phyloP scores from a whole-genome alignment of 2,797 vertebrate species.

The Sciurus carolinensis region DNA sequence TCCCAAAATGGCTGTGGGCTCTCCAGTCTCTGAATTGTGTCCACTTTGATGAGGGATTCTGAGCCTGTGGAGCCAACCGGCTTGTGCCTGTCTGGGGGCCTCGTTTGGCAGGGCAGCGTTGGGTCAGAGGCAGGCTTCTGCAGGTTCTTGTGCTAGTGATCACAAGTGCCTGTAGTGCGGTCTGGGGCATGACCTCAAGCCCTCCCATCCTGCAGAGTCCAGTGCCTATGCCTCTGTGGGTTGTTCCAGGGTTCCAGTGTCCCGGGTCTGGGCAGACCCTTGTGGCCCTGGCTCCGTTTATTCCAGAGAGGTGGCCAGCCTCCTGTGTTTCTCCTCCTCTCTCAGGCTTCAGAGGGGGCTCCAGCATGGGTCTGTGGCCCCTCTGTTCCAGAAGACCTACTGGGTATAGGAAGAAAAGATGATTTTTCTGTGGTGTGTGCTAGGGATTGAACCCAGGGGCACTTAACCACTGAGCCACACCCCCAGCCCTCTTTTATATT shows the following conservation, averaged over 20 bases:
- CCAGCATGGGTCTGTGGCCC: too few relatives aligned
- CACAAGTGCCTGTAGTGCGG: neutral
- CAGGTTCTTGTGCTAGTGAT: too few relatives aligned
- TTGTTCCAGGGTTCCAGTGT: neutral
- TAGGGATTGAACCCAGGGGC: too few relatives aligned
- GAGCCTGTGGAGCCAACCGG: neutral
- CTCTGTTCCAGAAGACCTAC: neutral
- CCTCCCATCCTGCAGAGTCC: neutral
- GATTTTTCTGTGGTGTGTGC: neutral
- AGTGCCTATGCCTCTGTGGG: neutral
- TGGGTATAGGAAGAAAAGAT: neutral
- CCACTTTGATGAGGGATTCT: neutral
- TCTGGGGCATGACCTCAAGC: neutral
- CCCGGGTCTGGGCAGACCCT: fast-evolving
- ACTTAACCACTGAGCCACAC: too few relatives aligned
- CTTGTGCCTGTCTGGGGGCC: too few relatives aligned
- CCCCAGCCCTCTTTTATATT: too few relatives aligned
- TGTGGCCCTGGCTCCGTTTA: neutral
- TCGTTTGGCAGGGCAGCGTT: neutral
- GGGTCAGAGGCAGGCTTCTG: neutral
- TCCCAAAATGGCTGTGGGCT: neutral
- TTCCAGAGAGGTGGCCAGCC: too few relatives aligned
- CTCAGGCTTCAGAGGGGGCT: neutral
- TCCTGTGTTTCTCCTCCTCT: neutral
- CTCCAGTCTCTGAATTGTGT: neutral